A percentile compares a stretch with the other conserved stretches of the same genome.
Evolutionary conservation across 2,113 vertebrate species (phyloP).

Genomic region (Excalfactoria chinensis): DNA sequence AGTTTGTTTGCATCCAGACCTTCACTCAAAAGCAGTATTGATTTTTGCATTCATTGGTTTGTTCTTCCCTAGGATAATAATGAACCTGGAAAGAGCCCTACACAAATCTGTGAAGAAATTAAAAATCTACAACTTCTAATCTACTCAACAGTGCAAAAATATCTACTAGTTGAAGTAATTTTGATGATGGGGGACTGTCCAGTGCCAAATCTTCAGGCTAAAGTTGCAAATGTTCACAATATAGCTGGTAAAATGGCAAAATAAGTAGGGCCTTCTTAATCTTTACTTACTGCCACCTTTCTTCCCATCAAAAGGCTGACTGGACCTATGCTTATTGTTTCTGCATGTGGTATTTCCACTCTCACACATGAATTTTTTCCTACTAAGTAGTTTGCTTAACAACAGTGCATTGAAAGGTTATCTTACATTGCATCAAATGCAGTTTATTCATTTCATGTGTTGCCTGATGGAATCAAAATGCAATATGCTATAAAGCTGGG

Average conservation of each 20-base stretch:
- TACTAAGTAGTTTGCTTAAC: not conserved
- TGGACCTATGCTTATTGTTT: not conserved
- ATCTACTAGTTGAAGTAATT: accelerated
- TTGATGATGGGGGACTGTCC: not conserved
- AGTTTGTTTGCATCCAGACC: not conserved
- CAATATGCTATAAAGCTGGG: not conserved
- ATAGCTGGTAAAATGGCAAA: not conserved
- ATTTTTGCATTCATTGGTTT: not conserved
- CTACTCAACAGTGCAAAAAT: not conserved
- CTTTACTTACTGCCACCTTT: not conserved
- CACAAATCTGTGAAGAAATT: not conserved
- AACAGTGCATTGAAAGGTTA: not conserved
- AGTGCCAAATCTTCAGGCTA: not conserved
- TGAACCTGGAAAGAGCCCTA: not conserved
- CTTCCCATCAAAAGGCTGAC: not conserved
- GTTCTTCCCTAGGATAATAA: not conserved
- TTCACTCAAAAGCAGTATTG: not conserved
- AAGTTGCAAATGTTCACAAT: not conserved
- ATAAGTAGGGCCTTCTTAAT: not conserved
- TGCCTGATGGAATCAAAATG: not conserved
- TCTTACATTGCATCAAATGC: not conserved
- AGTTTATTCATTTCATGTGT: not conserved
- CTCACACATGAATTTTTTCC: not conserved
- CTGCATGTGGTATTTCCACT: not conserved
- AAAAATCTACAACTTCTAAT: not conserved